phyloP scores from a whole-genome alignment of 2,888 invertebrate species.

The Conomelus anceps region DNA sequence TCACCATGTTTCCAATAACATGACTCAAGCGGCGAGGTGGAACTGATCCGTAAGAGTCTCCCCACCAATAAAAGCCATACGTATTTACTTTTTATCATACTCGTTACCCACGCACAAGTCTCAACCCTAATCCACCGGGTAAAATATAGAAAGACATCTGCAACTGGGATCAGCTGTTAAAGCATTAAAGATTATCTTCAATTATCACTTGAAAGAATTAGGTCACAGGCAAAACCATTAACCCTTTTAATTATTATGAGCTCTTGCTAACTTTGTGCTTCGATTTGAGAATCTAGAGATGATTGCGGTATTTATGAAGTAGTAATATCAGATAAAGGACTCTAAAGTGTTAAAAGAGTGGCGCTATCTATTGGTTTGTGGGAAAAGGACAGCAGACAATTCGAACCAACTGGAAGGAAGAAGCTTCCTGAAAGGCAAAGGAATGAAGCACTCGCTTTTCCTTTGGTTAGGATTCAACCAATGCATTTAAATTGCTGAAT shows the following conservation, averaged over 20 bases:
- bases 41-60: no score
- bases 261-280: neutral
- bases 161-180: no score
- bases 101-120: no score
- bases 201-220: no score
- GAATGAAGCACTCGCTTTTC: no score
- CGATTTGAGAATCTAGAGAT: neutral
- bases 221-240: neutral
- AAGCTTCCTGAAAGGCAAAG: neutral
- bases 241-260: neutral
- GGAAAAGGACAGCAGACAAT: neutral
- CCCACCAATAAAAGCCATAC: no score
- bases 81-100: no score
- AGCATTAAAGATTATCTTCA: no score
- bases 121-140: no score
- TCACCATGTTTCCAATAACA: no score
- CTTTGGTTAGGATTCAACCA: neutral
- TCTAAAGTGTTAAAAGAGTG: neutral
- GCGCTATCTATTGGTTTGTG: neutral
- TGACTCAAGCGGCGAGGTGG: no score
- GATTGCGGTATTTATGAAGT: neutral
- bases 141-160: no score
- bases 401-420: neutral
- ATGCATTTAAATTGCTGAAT: constrained; percentile 10
- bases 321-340: neutral